Evolutionary conservation across 2,888 invertebrate species (phyloP).

Genomic region (Molorchus minor): DNA sequence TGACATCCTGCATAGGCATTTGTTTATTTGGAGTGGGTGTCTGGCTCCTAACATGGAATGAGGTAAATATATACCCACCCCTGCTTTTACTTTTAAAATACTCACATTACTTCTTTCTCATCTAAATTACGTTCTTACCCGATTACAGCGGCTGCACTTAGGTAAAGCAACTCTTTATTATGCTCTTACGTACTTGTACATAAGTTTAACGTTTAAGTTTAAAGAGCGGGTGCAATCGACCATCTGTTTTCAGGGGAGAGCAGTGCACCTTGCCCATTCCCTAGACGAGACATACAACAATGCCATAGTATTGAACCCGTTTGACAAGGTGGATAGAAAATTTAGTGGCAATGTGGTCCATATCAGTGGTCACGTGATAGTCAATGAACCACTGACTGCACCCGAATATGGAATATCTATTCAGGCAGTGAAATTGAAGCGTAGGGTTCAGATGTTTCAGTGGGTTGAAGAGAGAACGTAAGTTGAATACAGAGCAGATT

Average conservation of each 20-base stretch:
- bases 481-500: conserved; percentile 47
- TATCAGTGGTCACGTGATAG: conserved; percentile 75
- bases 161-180: too few relatives aligned
- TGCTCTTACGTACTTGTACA: too few relatives aligned
- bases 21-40: conserved; percentile 73
- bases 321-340: conserved; percentile 64
- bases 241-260: conserved; percentile 71
- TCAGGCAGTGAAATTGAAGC: conserved; percentile 82
- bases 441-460: conserved; percentile 92
- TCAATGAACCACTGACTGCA: conserved; percentile 85
- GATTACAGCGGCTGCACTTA: too few relatives aligned
- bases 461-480: conserved; percentile 85
- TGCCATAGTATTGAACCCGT: conserved; percentile 64
- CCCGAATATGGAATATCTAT: conserved; percentile 87
- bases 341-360: conserved; percentile 83
- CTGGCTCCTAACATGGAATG: conserved; percentile 84
- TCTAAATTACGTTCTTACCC: too few relatives aligned
- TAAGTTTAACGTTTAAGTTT: too few relatives aligned
- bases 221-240: too few relatives aligned
- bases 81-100: not conserved
- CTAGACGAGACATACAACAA: conserved; percentile 80
- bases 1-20: conserved; percentile 75
- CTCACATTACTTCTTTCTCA: not conserved
- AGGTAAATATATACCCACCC: conserved; percentile 71
- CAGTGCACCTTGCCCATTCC: conserved; percentile 81